phyloP scores from a whole-genome alignment of 2,797 vertebrate genomes.

The Taeniopygia guttata region DNA sequence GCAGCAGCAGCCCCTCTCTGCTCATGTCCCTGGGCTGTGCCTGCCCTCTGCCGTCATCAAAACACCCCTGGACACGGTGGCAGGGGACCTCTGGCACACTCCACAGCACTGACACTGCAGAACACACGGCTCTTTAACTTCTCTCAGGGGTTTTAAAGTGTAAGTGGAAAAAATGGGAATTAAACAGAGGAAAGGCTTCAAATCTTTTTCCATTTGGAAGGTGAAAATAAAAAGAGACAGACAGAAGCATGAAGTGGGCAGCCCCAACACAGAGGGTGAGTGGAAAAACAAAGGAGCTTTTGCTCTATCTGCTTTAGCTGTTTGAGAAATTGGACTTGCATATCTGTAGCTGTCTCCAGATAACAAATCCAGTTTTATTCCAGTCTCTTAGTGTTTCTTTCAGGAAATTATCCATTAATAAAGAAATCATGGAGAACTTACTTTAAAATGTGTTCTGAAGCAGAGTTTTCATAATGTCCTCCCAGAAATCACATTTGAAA shows the following conservation, averaged over 20 bases:
- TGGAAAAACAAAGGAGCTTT: not conserved
- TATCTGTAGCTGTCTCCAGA: not conserved
- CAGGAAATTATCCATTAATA: not conserved
- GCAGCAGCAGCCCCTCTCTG: not conserved
- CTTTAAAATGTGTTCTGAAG: not conserved
- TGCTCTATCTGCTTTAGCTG: not conserved
- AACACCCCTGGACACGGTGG: not conserved
- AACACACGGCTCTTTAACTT: not conserved
- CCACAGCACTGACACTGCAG: not conserved
- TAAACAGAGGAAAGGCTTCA: not conserved
- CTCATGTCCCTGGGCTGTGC: not conserved
- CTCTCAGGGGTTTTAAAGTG: not conserved
- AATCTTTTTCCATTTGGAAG: not conserved
- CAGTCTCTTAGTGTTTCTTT: not conserved
- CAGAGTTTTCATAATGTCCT: not conserved
- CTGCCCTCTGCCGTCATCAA: slow-evolving; percentile 61
- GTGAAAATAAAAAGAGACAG: not conserved
- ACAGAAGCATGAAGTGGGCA: not conserved
- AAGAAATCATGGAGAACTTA: not conserved
- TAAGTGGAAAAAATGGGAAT: not conserved
- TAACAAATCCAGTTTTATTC: not conserved
- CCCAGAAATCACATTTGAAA: not conserved
- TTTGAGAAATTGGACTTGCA: not conserved
- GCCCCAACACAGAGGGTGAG: fast-evolving
- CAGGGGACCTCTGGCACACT: not conserved